Evolutionary conservation across 2,797 vertebrate species (phyloP), one percentile per base, ranked within the genome.

Genomic region (Triplophysa yarkandensis): DNA sequence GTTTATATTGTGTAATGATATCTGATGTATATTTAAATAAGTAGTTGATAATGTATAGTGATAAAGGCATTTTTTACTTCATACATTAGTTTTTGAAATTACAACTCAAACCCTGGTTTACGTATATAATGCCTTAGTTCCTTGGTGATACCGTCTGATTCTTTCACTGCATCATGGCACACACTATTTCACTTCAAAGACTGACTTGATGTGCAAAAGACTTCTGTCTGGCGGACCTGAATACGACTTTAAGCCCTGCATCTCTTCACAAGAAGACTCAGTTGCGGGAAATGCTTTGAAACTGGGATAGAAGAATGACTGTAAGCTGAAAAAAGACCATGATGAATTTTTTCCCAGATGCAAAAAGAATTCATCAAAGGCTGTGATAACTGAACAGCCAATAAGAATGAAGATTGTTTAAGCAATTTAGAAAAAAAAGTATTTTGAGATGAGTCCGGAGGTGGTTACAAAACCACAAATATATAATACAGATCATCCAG

Each of bases 381-480:
- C 65, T 80, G 71, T 60, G 43, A 77, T 77, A 65, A 77, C 67
- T 58, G 55, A 64, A 39, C 16, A 17, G 27, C 44, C 50, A 66
- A 52, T 28, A 27, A 61, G 28, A 67, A 62, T 66, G 30, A 57
- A 55, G 64, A 68, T 57, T 10, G 21, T 19, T 74, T 36, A 36
- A 43, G 41, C 57, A 73, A 68, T 52, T 65, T 48, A 2, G 17
- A 30, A 25, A 55, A 68, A 68, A 16, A 9, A 28, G 17, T 39
- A 9, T 39, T n/a, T n/a, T 44, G 8, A 32, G 6, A 14, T 54
- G 28, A 50, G 11, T 68, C 9, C 13, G 14, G 57, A 64, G 43
- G 46, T 63, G 17, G 55, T 78, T 76, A 69, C 41, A 25, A 19
- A 64, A 69, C 72, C 68, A 36, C 25, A 54, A 55, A 65, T 52